Conservation (phyloP, 2,113 vertebrate genomes). For the Oreochromis aureus region DNA sequence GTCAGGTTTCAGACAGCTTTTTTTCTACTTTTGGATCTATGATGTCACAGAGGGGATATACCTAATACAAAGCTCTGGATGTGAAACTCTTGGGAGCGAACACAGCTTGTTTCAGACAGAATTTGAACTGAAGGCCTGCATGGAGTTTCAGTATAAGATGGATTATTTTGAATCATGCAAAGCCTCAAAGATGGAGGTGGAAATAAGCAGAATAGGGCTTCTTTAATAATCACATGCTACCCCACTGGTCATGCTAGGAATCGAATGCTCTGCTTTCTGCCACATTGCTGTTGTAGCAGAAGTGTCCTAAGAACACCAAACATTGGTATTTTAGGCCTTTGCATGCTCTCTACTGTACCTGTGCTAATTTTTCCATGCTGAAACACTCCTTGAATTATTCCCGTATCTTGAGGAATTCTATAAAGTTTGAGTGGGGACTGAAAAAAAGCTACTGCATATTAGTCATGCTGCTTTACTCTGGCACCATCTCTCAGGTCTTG, state of each 20-base stretch:
- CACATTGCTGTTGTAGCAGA: not conserved
- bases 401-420: not conserved
- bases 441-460: not conserved
- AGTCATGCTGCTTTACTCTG: not conserved
- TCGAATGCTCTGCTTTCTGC: accelerated
- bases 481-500: not conserved
- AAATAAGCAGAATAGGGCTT: not conserved
- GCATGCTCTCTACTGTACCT: not conserved
- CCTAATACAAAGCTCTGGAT: not conserved
- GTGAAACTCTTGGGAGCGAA: not conserved
- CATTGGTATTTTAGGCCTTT: not conserved
- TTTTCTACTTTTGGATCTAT: not conserved
- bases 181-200: not conserved
- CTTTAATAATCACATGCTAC: not conserved
- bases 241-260: not conserved
- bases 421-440: not conserved
- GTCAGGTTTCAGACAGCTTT: not conserved
- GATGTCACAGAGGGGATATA: accelerated
- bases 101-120: not conserved
- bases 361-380: not conserved
- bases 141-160: accelerated
- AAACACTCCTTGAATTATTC: not conserved
- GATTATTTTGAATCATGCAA: not conserved
- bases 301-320: not conserved
- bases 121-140: not conserved